Evolutionary conservation across 2,797 vertebrate species (phyloP).

Genomic region (Alfaro cultratus): DNA sequence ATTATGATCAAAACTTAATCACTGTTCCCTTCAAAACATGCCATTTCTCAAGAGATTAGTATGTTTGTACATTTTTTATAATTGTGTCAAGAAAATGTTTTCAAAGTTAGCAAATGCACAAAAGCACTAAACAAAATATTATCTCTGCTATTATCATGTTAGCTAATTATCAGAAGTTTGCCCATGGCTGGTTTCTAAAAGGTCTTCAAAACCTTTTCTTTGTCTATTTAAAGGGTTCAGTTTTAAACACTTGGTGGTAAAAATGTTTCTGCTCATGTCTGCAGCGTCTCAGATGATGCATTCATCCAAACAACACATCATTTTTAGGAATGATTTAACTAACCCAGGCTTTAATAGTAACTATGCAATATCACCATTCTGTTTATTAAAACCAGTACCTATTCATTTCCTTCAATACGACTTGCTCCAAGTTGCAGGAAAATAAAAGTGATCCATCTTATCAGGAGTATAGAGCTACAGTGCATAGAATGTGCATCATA

Average conservation of each 20-base stretch:
- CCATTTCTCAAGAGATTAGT: background rate
- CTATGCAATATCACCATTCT: background rate
- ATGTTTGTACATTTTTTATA: background rate
- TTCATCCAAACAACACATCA: background rate
- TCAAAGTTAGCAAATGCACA: no score
- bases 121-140: no score
- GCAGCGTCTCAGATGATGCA: background rate
- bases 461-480: background rate
- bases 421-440: background rate
- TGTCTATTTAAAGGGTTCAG: background rate
- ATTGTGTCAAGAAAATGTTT: background rate
- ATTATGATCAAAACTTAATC: background rate
- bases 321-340: background rate
- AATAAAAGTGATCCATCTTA: background rate
- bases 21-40: background rate
- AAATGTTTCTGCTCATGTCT: background rate
- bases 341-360: background rate
- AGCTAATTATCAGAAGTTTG: no score
- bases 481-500: background rate
- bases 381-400: background rate
- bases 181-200: background rate
- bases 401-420: background rate
- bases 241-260: background rate
- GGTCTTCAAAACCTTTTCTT: background rate
- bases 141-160: no score